These are phyloP conservation scores for Galerucella pusilla DNA, from an alignment of 2,888 invertebrate genomes.

Conservation along the genomic window DNA sequence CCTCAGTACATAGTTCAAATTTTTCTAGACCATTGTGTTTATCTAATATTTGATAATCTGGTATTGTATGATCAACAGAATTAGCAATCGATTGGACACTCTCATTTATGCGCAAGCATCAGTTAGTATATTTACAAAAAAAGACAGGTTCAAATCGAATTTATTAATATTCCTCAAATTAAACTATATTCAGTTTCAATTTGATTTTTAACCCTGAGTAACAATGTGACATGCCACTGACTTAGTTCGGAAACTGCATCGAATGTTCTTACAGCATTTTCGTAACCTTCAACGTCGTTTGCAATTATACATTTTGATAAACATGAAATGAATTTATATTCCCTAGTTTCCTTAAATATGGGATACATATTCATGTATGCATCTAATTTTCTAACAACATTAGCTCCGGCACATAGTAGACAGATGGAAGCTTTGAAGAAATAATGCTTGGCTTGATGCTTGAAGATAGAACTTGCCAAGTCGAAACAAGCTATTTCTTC, in stretches of 20 bases:
- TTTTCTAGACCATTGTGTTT: no score
- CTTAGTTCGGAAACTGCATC: slow-evolving; percentile 94
- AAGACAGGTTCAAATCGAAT: background rate
- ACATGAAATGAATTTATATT: slow-evolving; percentile 87
- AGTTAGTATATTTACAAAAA: no score
- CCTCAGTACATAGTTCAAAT: no score
- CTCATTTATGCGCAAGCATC: no score
- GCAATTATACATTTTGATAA: slow-evolving; percentile 89
- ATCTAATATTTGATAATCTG: no score
- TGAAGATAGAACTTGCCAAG: slow-evolving; percentile 90
- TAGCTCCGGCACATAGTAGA: slow-evolving; percentile 90
- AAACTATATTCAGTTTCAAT: slow-evolving; percentile 36
- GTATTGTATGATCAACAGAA: no score
- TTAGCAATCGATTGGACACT: no score
- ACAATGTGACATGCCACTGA: slow-evolving; percentile 93
- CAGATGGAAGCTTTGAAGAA: slow-evolving; percentile 96
- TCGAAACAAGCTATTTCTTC: slow-evolving; percentile 92
- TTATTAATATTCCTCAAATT: slow-evolving; percentile 15
- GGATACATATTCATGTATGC: slow-evolving; percentile 92
- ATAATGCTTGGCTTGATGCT: slow-evolving; percentile 91
- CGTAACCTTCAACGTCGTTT: slow-evolving; percentile 91
- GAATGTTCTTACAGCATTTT: slow-evolving; percentile 90
- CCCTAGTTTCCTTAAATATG: slow-evolving; percentile 91
- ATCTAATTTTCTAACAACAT: slow-evolving; percentile 90
- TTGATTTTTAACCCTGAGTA: slow-evolving; percentile 90